Evolutionary conservation across 92 coral and sea anemone species (phyloP), one percentile per base, ranked within the genome.

Genomic region (Siderastrea radians): DNA sequence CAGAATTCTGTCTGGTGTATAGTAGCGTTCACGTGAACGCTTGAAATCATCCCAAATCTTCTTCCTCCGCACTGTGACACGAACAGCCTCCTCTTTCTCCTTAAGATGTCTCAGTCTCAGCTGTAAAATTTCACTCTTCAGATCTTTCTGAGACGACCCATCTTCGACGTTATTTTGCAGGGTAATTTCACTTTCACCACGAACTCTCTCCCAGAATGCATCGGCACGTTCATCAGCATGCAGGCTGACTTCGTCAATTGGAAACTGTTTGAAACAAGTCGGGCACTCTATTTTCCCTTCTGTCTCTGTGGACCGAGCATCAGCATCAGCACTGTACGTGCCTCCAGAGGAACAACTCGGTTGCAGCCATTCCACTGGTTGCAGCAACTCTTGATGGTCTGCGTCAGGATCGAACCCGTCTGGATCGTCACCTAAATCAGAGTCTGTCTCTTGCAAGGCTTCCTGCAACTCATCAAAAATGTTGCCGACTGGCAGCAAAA

Each of bases 11-110:
- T 84, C 81, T 38, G 80, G 88, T 54, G 60, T 67, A 58, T 72
- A 84, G 38, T 73, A 84, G 61, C 81, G 88, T 49, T 84, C 64
- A 45, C 81, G 74, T 55, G 80, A 67, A 15, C 88, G 46, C 64
- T 57, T 84, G 60, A 74, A 84, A 74, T 84, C 88, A 43, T 84
- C 72, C 88, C 88, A 84, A 8, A 84, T 57, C 57, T 74, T 74
- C 82, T 74, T 84, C 44, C 88, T 58, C 82, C 74, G 55, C 60
- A 84, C 88, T 60, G 88, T 74, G 15, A 74, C 73, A 45, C 82
- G 69, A n/a, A 65, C 69, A 65, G 48, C 44, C 69, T 65, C 69
- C 69, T 65, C 69, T 65, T 65, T 65, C 26, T n/a, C 69, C 69
- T 65, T 65, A 65, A 65, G 69, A 17, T 65, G 43, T 38, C 45